Evolutionary conservation across 2,888 invertebrate genomes (phyloP).

Genomic region (Beris morrisii): DNA sequence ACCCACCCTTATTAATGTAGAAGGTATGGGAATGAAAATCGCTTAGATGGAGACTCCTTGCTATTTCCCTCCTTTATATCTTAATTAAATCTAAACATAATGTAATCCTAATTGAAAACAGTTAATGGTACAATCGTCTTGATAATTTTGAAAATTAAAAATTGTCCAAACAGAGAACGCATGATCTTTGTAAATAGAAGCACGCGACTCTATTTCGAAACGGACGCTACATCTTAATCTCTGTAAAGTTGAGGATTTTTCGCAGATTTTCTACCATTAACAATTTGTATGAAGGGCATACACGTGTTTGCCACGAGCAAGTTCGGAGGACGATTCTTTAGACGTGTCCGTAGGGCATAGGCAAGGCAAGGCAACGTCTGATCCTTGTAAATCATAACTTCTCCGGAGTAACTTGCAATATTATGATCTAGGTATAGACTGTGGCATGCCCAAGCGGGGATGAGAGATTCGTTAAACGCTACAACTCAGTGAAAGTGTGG

Average conservation of each 20-base stretch:
- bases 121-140: conserved; percentile 29
- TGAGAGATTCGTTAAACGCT: too few species aligned
- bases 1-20: too few species aligned
- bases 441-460: too few species aligned
- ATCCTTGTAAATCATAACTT: too few species aligned
- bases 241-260: conserved; percentile 10
- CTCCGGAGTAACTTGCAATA: too few species aligned
- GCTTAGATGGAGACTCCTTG: too few species aligned
- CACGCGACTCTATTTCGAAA: conserved; percentile 29
- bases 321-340: too few species aligned
- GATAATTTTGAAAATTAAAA: conserved; percentile 29
- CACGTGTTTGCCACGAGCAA: conserved; percentile 27
- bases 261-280: background rate
- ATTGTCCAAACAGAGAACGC: conserved; percentile 25
- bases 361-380: too few species aligned
- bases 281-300: background rate
- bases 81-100: conserved; percentile 33
- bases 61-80: conserved; percentile 19
- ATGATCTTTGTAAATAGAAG: conserved; percentile 24
- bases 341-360: too few species aligned
- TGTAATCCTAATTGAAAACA: conserved; percentile 34
- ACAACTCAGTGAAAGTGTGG: too few species aligned
- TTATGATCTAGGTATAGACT: too few species aligned
- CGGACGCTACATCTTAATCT: conserved; percentile 12
- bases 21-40: too few species aligned